Base-by-base conservation (phyloP, 2,888 invertebrate species). In the Tenthredo scrophulariae region DNA sequence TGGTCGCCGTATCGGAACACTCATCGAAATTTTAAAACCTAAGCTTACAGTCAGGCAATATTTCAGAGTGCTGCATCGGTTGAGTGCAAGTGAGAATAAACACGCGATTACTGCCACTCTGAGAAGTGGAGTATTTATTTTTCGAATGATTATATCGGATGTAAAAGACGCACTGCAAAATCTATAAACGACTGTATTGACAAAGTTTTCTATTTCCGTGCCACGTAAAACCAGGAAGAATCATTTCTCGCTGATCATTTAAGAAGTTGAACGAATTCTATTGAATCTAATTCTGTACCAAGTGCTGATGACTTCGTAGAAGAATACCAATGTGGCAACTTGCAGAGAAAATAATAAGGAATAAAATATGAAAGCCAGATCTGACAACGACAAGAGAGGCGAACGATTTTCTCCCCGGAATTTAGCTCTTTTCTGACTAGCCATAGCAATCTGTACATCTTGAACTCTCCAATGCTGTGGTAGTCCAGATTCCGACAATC, bases 401-500 rank as follows among this genome's bases (percentile, higher is more conserved):
- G 80, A 74, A 40, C 15, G 40, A 74, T 43, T 10, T 43, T 9
- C n/a, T 70, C 10, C 26, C 1, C 2, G 18, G 6, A n/a, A 74
- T 13, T 10, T n/a, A 22, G 1, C 5, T 22, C 72, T 43, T 4
- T 74, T 33, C 18, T 9, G 33, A 62, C 13, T 13, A 10, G 10
- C 1, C 0, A 15, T 74, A 43, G 22, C 22, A 22, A 26, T 40
- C 2, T 7, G 9, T 13, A 15, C 3, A 26, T 43, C 43, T 43
- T n/a, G 72, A 43, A 2, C 40, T 74, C 15, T 40, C 72, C 72
- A 74, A 74, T 43, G 6, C 43, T 9, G 0, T 0, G 43, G 72
- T n/a, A 77, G 18, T n/a, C 77, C 77, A 33, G 77, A 50, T 10
- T 77, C 77, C 6, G n/a, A 33, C 33, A 77, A 77, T 77, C 77